Evolutionary conservation across 1,140 invertebrate genomes (phyloP).

Genomic region (Druon quercuslanigerum): DNA sequence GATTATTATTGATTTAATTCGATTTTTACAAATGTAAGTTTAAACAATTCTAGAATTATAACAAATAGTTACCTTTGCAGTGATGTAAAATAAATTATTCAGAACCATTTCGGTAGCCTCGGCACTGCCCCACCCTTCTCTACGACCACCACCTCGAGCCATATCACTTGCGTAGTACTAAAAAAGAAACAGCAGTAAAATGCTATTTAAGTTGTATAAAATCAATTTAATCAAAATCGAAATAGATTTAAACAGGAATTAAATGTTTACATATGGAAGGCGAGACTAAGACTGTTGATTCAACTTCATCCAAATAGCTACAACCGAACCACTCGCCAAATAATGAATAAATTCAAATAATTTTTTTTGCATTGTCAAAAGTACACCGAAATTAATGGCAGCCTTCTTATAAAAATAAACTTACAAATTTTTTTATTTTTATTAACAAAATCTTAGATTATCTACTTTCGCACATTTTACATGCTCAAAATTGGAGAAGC

Average conservation of each 20-base stretch:
- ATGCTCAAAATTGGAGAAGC: too few relatives aligned
- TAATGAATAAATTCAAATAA: too few relatives aligned
- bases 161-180: slow-evolving; percentile 85
- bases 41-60: slow-evolving; percentile 9
- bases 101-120: slow-evolving; percentile 99
- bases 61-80: slow-evolving; percentile 86
- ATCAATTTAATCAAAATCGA: not conserved
- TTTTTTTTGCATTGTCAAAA: too few relatives aligned
- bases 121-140: slow-evolving; percentile 96
- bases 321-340: too few relatives aligned
- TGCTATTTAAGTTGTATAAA: not conserved
- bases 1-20: slow-evolving; percentile 21
- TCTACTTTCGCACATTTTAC: too few relatives aligned
- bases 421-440: too few relatives aligned
- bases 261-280: not conserved
- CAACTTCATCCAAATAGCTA: too few relatives aligned
- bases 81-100: slow-evolving; percentile 99
- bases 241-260: not conserved
- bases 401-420: too few relatives aligned
- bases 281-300: too few relatives aligned
- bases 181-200: slow-evolving; percentile 35
- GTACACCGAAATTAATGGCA: too few relatives aligned
- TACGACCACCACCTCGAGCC: slow-evolving; percentile 79
- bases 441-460: too few relatives aligned
- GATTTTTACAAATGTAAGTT: not conserved